Percentiles rank a stretch among this genome's conserved stretches.
phyloP scores from a whole-genome alignment of 2,797 vertebrate species.

The Mormyrus proboscirostris region DNA sequence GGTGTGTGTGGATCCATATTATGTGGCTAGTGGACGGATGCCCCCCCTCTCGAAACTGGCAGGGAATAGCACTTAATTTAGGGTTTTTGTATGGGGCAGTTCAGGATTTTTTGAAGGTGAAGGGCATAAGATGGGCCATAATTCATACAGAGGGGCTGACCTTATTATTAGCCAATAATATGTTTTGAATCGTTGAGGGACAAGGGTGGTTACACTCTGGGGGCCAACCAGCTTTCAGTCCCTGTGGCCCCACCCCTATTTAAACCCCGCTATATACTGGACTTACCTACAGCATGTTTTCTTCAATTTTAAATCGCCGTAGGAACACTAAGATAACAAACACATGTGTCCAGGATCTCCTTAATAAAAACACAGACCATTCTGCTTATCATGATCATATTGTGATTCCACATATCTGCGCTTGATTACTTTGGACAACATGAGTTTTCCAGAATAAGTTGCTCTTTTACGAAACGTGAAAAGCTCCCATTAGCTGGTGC shows the following conservation, averaged over 20 bases:
- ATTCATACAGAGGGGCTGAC: background rate
- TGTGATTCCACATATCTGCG: background rate
- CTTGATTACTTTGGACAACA: background rate
- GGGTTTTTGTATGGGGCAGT: background rate
- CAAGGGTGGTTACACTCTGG: background rate
- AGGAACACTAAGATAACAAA: background rate
- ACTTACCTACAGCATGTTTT: background rate
- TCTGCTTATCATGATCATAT: background rate
- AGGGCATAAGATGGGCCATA: background rate
- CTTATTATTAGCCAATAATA: background rate
- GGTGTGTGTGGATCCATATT: background rate
- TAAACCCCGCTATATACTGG: background rate
- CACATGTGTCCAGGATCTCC: background rate
- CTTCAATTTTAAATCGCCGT: background rate
- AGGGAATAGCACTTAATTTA: background rate
- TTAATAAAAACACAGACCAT: background rate
- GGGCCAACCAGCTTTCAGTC: background rate
- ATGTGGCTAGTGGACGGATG: background rate
- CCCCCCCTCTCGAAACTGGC: background rate
- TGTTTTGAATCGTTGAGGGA: background rate
- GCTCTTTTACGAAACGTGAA: background rate
- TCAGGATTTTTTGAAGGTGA: background rate
- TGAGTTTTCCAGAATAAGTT: background rate
- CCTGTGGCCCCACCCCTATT: background rate
- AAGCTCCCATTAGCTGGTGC: background rate